Base-by-base conservation (phyloP, 2,113 vertebrate species). In the Odontophorus gujanensis region DNA sequence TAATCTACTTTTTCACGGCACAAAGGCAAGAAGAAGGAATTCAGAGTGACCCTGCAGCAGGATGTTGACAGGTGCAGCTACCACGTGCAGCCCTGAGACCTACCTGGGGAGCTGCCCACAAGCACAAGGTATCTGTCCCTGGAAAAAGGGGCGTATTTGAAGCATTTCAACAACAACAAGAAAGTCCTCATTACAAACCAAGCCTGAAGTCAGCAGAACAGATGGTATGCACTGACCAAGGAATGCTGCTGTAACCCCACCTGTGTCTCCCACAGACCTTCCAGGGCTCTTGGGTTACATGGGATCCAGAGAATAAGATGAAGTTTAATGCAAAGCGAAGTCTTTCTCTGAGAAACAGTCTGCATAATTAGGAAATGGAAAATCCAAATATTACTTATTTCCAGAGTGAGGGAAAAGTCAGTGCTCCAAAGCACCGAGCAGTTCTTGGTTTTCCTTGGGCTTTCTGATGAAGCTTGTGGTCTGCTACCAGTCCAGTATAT, bases 1-100 rank as follows among this genome's bases (percentile, higher is more conserved):
- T 10, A 63, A 9, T 66, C 51, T 83, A 47, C 51, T 59, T 61
- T 28, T 74, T 67, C 45, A 10, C 32, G 53, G 24, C 63, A 57
- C 75, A 88, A 83, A 72, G 34, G 32, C 30, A 86, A 87, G 38
- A 62, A 75, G 55, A 45, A 86, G 19, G 34, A 71, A 30, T 38
- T 81, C 65, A 30, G 45, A 69, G 47, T 5, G 32, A 63, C 3
- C 13, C 1, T 15, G 50, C 43, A 88, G 9, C 7, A 21, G 17
- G 20, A 4, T 57, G 57, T 43, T 42, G 11, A 14, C 17, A 28
- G 38, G 28, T 30, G 19, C 40, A n/a, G 11, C 32, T 83, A 67
- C 21, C 17, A 14, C 0, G 0, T 72, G 42, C 15, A 4, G 6
- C 8, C 15, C 20, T 13, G 4, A 68, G 22, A 63, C 38, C 19